These are phyloP conservation scores for Troides helena DNA, from an alignment of 2,888 invertebrate species.

Conservation along the genomic window DNA sequence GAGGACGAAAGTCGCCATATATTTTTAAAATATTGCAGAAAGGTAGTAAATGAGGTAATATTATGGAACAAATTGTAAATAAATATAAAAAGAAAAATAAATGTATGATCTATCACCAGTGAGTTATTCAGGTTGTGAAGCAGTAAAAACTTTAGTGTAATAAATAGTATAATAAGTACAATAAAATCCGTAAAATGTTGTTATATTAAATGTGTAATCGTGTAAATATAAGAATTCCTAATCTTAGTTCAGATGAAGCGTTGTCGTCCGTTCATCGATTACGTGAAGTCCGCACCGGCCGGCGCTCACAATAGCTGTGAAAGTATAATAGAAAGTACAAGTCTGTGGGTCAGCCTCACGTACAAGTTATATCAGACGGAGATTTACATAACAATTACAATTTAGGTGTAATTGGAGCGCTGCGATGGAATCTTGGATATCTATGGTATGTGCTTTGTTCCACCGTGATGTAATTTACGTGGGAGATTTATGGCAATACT, in stretches of 20 bases:
- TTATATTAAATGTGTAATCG: no score
- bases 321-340: constrained; percentile 77
- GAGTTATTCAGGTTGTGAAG: no score
- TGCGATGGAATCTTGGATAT: constrained; percentile 46
- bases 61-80: no score
- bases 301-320: constrained; percentile 69
- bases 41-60: no score
- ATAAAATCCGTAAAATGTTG: no score
- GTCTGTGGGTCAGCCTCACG: constrained; percentile 66
- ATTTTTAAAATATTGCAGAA: no score
- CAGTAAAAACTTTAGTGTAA: no score
- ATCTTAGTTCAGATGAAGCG: constrained; percentile 24
- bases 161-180: no score
- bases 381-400: constrained; percentile 73
- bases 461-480: constrained; percentile 7
- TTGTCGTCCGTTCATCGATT: constrained; percentile 52
- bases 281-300: constrained; percentile 51
- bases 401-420: constrained; percentile 74
- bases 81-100: no score
- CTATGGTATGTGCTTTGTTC: constrained; percentile 3
- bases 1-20: no score
- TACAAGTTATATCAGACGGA: constrained; percentile 72
- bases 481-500: not conserved
- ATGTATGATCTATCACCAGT: no score
- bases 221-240: not conserved